Evolutionary conservation across 2,797 vertebrate species (phyloP).

Genomic region (Pseudomugil tenellus): DNA sequence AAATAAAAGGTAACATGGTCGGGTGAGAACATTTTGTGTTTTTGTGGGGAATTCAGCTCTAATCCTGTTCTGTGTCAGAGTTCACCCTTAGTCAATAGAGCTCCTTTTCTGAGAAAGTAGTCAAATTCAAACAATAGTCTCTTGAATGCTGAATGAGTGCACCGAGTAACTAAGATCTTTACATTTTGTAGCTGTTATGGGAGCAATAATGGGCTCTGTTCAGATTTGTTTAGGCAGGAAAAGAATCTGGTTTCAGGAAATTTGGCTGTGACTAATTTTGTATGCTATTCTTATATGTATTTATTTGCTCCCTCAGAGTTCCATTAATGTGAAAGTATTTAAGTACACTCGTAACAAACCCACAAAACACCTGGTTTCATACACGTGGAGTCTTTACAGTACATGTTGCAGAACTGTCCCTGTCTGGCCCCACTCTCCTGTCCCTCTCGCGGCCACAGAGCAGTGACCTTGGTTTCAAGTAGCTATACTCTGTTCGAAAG

Average conservation of each 20-base stretch:
- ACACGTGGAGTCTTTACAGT: conserved; percentile 18
- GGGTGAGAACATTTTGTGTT: background rate
- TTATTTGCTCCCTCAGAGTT: conserved; percentile 55
- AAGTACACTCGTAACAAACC: conserved; percentile 2
- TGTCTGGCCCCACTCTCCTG: conserved; percentile 61
- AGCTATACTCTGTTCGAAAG: conserved; percentile 80
- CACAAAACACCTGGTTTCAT: conserved; percentile 6
- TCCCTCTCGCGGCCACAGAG: conserved; percentile 68
- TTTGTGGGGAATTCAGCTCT: background rate
- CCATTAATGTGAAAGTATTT: conserved; percentile 22
- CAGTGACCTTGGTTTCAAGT: conserved; percentile 84
- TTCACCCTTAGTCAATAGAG: conserved; percentile 7
- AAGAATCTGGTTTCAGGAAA: conserved; percentile 75
- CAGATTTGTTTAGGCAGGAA: conserved; percentile 69
- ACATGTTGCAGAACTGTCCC: conserved; percentile 50
- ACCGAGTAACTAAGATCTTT: conserved; percentile 43
- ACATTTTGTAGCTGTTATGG: conserved; percentile 58
- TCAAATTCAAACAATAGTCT: conserved; percentile 29
- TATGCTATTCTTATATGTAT: conserved; percentile 36
- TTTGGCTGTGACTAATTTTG: conserved; percentile 36
- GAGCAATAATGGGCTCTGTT: conserved; percentile 52
- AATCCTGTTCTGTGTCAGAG: conserved; percentile 27
- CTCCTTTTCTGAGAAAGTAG: conserved; percentile 32
- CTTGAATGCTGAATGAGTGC: conserved; percentile 49
- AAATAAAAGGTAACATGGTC: background rate